Percentiles rank a stretch among this genome's conserved stretches.
Conservation (phyloP, 1,140 invertebrate species). For the Heliconius eleuchia region DNA sequence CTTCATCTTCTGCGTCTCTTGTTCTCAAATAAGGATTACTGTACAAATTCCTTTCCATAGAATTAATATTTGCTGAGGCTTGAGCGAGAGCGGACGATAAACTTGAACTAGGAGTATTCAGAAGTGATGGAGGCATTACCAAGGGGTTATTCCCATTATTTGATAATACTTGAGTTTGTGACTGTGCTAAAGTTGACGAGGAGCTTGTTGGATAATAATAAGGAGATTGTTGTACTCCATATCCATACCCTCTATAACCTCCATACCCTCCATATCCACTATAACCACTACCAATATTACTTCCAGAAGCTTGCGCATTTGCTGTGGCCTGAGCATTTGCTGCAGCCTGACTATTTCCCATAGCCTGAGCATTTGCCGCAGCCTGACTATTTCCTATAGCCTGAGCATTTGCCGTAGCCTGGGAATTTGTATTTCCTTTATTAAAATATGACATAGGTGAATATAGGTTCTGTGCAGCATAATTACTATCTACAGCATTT, state of each 20-base stretch:
- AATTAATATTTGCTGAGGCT: not conserved
- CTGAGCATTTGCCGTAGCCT: not conserved
- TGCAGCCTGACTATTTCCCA: not conserved
- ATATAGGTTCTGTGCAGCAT: not conserved
- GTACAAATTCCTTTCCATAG: not conserved
- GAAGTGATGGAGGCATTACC: not conserved
- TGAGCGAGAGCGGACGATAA: not conserved
- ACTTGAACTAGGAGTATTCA: not conserved
- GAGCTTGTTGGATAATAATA: not conserved
- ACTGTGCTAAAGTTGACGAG: too few species aligned
- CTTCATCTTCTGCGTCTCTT: not conserved
- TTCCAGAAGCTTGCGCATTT: not conserved
- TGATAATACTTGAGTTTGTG: not conserved
- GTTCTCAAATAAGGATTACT: not conserved
- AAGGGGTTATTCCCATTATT: not conserved
- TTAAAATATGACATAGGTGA: not conserved
- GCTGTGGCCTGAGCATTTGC: slow-evolving; percentile 6
- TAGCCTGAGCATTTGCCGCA: not conserved
- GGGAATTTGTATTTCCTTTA: not conserved
- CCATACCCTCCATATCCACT: not conserved
- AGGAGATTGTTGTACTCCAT: not conserved
- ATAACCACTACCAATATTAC: not conserved
- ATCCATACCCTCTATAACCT: not conserved
- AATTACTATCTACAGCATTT: not conserved
- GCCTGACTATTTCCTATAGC: not conserved